These are phyloP conservation scores for Melanostoma scalare DNA, from an alignment of 2,888 invertebrate species.

Conservation along the genomic window DNA sequence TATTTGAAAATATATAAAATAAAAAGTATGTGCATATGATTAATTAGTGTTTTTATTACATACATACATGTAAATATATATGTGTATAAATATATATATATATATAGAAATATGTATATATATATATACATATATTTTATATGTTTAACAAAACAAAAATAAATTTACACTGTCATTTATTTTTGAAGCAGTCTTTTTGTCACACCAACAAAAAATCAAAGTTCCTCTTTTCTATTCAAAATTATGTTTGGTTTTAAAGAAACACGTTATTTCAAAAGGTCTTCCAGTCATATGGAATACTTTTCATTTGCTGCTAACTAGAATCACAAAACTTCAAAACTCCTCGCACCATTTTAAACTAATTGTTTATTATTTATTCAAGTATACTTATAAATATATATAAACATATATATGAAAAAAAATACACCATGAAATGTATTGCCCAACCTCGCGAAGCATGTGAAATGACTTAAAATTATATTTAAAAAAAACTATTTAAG, in stretches of 20 bases:
- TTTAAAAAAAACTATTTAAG: slow-evolving; percentile 56
- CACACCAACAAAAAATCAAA: not conserved
- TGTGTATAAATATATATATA: no score
- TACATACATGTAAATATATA: no score
- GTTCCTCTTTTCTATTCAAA: not conserved
- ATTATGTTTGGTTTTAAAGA: not conserved
- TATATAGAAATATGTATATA: not conserved
- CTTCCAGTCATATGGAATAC: slow-evolving; percentile 55
- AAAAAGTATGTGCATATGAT: slow-evolving; percentile 67
- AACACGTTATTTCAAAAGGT: slow-evolving; percentile 17
- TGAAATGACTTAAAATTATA: slow-evolving; percentile 73
- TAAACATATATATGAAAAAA: slow-evolving; percentile 36
- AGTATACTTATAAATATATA: slow-evolving; percentile 48
- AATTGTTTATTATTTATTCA: slow-evolving; percentile 35
- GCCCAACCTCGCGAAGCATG: slow-evolving; percentile 76
- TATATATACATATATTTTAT: slow-evolving; percentile 65
- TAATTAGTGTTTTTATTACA: slow-evolving; percentile 73
- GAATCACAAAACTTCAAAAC: not conserved
- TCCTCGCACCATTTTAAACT: slow-evolving; percentile 22
- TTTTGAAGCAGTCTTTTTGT: slow-evolving; percentile 43
- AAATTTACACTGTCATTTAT: slow-evolving; percentile 77
- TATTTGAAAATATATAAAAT: slow-evolving; percentile 73
- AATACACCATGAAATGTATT: slow-evolving; percentile 64
- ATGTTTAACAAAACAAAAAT: slow-evolving; percentile 66
- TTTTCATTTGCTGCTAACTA: slow-evolving; percentile 15